These are phyloP conservation scores for Caiman crocodilus DNA, from an alignment of 2,797 vertebrate species.

Conservation along the genomic window DNA sequence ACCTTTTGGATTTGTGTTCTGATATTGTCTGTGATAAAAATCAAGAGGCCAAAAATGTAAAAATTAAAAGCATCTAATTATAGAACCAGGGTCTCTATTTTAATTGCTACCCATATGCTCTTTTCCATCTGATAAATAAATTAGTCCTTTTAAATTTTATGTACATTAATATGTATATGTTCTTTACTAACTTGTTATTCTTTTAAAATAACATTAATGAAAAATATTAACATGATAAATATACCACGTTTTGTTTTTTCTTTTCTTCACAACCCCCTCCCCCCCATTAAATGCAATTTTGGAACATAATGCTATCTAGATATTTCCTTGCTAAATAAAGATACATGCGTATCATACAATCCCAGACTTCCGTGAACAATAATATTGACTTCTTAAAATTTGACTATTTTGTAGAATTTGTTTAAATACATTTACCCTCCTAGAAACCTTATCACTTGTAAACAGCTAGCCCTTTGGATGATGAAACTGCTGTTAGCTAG, in stretches of 20 bases:
- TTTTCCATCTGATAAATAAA: not conserved
- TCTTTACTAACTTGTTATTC: not conserved
- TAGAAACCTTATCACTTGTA: slow-evolving; percentile 40
- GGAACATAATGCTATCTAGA: not conserved
- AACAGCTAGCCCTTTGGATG: slow-evolving; percentile 37
- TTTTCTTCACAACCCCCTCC: not conserved
- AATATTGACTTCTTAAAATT: not conserved
- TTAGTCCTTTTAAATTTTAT: not conserved
- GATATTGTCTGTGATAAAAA: no score
- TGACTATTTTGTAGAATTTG: not conserved
- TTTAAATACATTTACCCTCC: slow-evolving; percentile 24
- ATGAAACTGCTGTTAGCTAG: slow-evolving; percentile 26
- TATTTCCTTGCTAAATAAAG: not conserved
- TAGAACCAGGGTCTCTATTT: no score
- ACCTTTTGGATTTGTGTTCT: no score
- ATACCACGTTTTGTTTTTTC: rapidly evolving
- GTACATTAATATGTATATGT: not conserved
- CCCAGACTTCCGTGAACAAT: not conserved
- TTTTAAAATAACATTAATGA: not conserved
- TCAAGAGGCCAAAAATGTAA: no score
- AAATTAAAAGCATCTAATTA: no score
- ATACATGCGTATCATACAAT: not conserved
- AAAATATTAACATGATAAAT: not conserved
- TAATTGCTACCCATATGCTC: not conserved
- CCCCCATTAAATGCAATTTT: not conserved